These are phyloP conservation scores for human (Homo sapiens) DNA, from an alignment of 2,113 vertebrate species.

Conservation along the genomic window DNA sequence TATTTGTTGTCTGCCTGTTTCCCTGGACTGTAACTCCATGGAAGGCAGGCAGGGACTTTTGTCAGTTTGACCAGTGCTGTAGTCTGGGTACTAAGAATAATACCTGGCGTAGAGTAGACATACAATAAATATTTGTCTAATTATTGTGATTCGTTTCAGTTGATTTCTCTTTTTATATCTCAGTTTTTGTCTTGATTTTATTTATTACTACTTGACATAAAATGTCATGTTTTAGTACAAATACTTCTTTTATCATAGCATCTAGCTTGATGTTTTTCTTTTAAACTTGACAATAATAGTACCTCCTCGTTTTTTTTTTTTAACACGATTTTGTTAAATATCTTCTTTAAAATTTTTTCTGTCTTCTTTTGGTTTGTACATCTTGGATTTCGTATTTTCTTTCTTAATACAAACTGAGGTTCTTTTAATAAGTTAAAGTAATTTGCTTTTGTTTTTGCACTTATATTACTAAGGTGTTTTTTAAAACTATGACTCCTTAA, in stretches of 20 bases:
- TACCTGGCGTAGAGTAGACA: background rate
- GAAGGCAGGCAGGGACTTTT: background rate
- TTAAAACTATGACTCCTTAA: background rate
- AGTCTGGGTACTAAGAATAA: background rate
- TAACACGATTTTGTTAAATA: background rate
- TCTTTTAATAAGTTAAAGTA: background rate
- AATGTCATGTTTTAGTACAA: slow-evolving; percentile 2
- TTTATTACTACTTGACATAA: slow-evolving; percentile 17
- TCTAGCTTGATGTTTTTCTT: background rate
- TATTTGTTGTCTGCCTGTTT: background rate
- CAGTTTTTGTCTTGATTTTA: background rate
- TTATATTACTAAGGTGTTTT: background rate
- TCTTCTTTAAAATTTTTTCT: background rate
- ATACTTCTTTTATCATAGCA: background rate
- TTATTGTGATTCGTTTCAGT: background rate
- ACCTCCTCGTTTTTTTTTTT: background rate
- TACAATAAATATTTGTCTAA: background rate
- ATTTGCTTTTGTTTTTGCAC: background rate
- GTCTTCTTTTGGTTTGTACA: background rate
- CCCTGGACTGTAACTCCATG: background rate
- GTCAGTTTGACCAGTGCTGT: background rate
- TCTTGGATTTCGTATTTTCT: background rate
- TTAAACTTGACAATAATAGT: background rate
- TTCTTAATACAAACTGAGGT: background rate
- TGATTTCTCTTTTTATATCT: background rate